Evolutionary conservation across 1,140 invertebrate genomes (phyloP).

Genomic region (Helicoverpa armigera): DNA sequence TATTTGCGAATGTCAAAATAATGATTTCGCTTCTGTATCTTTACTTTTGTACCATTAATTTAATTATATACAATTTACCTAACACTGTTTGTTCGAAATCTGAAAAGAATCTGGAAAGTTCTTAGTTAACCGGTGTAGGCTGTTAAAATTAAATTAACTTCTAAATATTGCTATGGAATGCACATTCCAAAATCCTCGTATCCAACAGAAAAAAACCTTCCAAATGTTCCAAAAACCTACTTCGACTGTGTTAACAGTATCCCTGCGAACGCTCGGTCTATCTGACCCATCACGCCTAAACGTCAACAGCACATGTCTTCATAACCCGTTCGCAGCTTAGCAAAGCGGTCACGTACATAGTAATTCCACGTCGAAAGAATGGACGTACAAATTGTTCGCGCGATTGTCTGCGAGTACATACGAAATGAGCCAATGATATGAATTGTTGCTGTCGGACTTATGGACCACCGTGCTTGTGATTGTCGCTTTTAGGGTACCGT

Average conservation of each 20-base stretch:
- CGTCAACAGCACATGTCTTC: constrained; percentile 27
- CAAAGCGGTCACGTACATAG: constrained; percentile 48
- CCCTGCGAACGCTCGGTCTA: background rate
- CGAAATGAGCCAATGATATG: constrained; percentile 51
- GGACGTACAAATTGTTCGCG: constrained; percentile 40
- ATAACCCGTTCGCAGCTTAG: constrained; percentile 42
- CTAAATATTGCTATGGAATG: too few relatives aligned
- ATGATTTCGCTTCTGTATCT: background rate
- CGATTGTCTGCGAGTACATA: constrained; percentile 42
- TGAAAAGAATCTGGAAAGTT: too few relatives aligned
- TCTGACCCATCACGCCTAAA: background rate
- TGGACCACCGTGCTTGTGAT: constrained; percentile 45
- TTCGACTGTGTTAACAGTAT: background rate
- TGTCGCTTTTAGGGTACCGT: constrained; percentile 42
- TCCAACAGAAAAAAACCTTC: background rate
- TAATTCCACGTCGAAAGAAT: constrained; percentile 51
- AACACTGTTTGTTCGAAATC: too few relatives aligned
- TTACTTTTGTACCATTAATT: too few relatives aligned
- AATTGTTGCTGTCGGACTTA: constrained; percentile 37
- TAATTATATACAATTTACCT: too few relatives aligned
- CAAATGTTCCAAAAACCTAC: background rate
- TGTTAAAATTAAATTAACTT: too few relatives aligned
- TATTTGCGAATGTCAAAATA: background rate
- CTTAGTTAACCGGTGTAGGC: too few relatives aligned
- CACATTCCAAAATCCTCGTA: too few relatives aligned